A percentile compares a stretch with the other conserved stretches of the same genome.
These are phyloP conservation scores for Oreochromis niloticus DNA, from an alignment of 2,113 vertebrate genomes.

Conservation along the genomic window DNA sequence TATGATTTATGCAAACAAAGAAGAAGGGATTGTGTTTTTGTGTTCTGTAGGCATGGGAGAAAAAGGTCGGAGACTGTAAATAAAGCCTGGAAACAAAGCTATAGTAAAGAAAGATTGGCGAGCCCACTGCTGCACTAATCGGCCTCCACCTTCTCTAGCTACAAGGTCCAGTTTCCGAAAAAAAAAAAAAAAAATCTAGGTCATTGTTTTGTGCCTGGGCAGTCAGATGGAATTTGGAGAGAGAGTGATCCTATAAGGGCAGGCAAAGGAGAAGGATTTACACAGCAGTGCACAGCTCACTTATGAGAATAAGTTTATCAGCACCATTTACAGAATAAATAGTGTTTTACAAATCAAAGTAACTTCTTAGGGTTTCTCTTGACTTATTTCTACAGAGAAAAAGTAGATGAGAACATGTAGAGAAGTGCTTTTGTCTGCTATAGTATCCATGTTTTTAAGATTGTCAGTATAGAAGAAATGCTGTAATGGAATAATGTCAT, in stretches of 20 bases:
- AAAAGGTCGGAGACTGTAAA: not conserved
- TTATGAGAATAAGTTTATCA: not conserved
- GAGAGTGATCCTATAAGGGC: not conserved
- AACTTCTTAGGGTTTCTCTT: not conserved
- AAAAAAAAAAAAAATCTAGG: not conserved
- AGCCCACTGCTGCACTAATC: not conserved
- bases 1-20: conserved; percentile 31
- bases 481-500: not conserved
- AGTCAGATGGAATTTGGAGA: conserved; percentile 9
- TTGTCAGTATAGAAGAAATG: not conserved
- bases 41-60: not conserved
- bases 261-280: not conserved
- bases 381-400: not conserved
- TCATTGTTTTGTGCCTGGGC: conserved; percentile 15
- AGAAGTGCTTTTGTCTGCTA: not conserved
- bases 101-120: not conserved
- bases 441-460: not conserved
- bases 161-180: not conserved
- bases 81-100: not conserved
- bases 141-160: not conserved
- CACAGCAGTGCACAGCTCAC: not conserved
- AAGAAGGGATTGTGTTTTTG: not conserved
- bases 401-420: not conserved
- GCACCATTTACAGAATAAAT: not conserved
- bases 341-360: not conserved